Percentiles rank a stretch among this genome's conserved stretches.
Conservation (phyloP, 2,113 vertebrate species). For the Esox niger region DNA sequence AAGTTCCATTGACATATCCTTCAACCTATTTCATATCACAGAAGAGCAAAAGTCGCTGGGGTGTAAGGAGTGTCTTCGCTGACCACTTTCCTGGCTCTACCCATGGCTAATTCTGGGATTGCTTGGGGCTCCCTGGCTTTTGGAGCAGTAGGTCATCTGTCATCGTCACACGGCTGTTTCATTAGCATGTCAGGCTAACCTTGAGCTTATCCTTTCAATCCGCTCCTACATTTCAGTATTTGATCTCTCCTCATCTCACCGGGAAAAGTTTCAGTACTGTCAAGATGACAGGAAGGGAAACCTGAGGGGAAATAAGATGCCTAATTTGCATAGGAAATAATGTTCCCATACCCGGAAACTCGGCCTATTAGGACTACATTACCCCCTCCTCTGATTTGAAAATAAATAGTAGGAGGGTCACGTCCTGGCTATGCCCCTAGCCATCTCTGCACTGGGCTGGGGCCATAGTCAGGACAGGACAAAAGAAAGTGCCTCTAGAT, state of each 20-base stretch:
- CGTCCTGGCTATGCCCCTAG: too few species aligned
- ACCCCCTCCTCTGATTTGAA: too few species aligned
- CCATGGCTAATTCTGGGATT: slow-evolving; percentile 35
- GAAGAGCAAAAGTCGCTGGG: slow-evolving; percentile 2
- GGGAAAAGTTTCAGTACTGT: slow-evolving; percentile 60
- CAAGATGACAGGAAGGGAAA: slow-evolving; percentile 64
- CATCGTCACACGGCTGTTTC: slow-evolving; percentile 53
- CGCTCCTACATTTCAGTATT: slow-evolving; percentile 40
- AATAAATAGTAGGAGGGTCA: too few species aligned
- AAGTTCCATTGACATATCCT: neutral
- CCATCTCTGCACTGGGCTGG: too few species aligned
- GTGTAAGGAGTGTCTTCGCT: slow-evolving; percentile 14
- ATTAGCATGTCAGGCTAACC: slow-evolving; percentile 69
- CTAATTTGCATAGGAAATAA: slow-evolving; percentile 63
- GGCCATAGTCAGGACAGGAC: too few species aligned
- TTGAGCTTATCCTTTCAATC: slow-evolving; percentile 53
- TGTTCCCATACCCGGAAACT: slow-evolving; percentile 30
- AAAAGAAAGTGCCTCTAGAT: too few species aligned
- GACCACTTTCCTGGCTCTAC: slow-evolving; percentile 38
- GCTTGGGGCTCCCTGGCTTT: slow-evolving; percentile 36
- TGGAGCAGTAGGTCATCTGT: slow-evolving; percentile 50
- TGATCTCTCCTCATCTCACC: slow-evolving; percentile 41
- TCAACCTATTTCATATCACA: neutral
- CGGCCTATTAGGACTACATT: slow-evolving; percentile 37
- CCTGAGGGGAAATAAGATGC: slow-evolving; percentile 51